Evolutionary conservation across 2,888 invertebrate genomes (phyloP).

Genomic region (Plebejus anna): DNA sequence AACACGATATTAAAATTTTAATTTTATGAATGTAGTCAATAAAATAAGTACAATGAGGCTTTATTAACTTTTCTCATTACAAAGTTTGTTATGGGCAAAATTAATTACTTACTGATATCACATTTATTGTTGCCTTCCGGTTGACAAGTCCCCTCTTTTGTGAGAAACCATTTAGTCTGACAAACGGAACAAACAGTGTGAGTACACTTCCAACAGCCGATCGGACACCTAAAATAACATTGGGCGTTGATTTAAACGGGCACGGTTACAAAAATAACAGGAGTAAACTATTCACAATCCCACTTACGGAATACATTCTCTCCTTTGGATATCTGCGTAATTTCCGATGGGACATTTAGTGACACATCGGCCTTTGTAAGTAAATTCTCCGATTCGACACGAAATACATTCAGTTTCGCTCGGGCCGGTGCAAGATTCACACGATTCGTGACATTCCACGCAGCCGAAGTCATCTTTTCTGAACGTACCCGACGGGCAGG

Average conservation of each 20-base stretch:
- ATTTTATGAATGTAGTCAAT: not conserved
- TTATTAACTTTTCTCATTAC: not conserved
- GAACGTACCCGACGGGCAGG: slow-evolving; percentile 90
- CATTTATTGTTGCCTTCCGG: slow-evolving; percentile 87
- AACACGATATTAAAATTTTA: not conserved
- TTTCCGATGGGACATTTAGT: slow-evolving; percentile 86
- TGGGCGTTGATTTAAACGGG: slow-evolving; percentile 37
- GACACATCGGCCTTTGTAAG: slow-evolving; percentile 85
- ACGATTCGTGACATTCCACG: slow-evolving; percentile 87
- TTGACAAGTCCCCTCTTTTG: slow-evolving; percentile 86
- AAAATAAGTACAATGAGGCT: not conserved
- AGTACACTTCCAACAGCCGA: slow-evolving; percentile 87
- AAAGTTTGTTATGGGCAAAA: slow-evolving; percentile 4
- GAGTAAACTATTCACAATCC: slow-evolving; percentile 32
- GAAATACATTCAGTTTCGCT: slow-evolving; percentile 88
- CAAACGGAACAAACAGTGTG: slow-evolving; percentile 87
- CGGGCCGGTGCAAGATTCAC: slow-evolving; percentile 90
- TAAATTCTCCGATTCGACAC: slow-evolving; percentile 86
- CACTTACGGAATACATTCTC: slow-evolving; percentile 85
- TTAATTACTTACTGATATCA: slow-evolving; percentile 82
- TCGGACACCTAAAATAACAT: slow-evolving; percentile 81
- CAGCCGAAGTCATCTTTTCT: slow-evolving; percentile 94
- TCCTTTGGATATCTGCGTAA: slow-evolving; percentile 87
- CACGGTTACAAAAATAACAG: slow-evolving; percentile 36
- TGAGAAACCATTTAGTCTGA: slow-evolving; percentile 86